Evolutionary conservation across 64 coral and sea anemone species (phyloP).

Genomic region (Catalaphyllia jardinei): DNA sequence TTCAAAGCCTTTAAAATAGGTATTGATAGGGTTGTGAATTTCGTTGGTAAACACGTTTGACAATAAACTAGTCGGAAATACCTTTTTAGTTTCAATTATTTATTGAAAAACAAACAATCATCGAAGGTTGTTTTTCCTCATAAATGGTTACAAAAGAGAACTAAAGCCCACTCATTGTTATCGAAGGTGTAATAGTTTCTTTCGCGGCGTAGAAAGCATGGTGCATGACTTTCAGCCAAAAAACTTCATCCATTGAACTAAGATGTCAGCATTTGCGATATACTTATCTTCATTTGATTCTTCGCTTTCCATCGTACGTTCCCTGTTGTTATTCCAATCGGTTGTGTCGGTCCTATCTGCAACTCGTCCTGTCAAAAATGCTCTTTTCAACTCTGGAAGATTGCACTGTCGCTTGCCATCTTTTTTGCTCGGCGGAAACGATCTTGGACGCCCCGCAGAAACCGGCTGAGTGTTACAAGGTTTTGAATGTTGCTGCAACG

Average conservation of each 20-base stretch:
- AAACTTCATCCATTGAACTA: constrained; percentile 50
- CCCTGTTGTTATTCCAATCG: background rate
- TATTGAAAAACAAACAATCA: constrained; percentile 38
- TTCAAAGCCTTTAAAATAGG: background rate
- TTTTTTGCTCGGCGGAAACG: constrained; percentile 15
- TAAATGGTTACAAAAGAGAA: background rate
- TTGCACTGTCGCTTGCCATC: background rate
- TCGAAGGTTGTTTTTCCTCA: background rate
- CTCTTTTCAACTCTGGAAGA: constrained; percentile 23
- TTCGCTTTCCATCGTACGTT: background rate
- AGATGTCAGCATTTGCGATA: constrained; percentile 9
- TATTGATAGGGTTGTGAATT: constrained; percentile 6
- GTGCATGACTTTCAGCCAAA: background rate
- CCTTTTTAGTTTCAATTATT: constrained; percentile 36
- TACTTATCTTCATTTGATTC: constrained; percentile 15
- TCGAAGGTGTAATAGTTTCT: background rate
- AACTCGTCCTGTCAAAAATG: background rate
- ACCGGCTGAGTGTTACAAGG: background rate
- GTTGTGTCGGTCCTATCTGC: background rate
- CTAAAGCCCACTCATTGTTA: background rate
- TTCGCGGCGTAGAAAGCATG: background rate
- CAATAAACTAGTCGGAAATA: constrained; percentile 41
- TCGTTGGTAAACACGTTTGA: constrained; percentile 1
- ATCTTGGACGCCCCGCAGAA: background rate
- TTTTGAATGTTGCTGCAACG: background rate